These are phyloP conservation scores for Protophormia terraenovae DNA, from an alignment of 2,888 invertebrate genomes.

Conservation along the genomic window DNA sequence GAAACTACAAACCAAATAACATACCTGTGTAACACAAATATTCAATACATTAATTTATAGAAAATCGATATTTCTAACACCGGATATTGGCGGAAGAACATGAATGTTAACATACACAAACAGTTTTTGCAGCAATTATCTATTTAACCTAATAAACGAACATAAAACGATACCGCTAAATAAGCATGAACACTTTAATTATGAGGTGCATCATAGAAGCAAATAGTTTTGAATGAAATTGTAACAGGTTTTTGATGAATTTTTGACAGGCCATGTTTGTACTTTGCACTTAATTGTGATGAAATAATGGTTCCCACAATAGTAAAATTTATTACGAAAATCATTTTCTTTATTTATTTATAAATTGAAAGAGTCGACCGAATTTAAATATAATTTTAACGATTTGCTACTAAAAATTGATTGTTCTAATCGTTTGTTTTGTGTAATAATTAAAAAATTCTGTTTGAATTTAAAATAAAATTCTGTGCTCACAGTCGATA, in stretches of 20 bases:
- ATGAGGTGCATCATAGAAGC: neutral
- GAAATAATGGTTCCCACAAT: too few relatives aligned
- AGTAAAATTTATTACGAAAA: too few relatives aligned
- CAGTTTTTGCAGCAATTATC: neutral
- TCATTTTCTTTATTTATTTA: too few relatives aligned
- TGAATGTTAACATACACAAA: neutral
- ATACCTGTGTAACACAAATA: neutral
- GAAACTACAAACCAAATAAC: too few relatives aligned
- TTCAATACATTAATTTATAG: neutral
- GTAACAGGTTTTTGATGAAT: conserved; percentile 33
- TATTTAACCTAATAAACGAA: conserved; percentile 9
- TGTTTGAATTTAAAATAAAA: too few relatives aligned
- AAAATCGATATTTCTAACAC: conserved; percentile 3
- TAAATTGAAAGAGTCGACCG: too few relatives aligned
- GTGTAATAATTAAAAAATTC: too few relatives aligned
- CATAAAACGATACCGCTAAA: conserved; percentile 22
- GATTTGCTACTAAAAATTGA: too few relatives aligned
- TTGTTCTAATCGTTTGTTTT: too few relatives aligned
- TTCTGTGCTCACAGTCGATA: too few relatives aligned
- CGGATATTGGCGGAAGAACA: conserved; percentile 5
- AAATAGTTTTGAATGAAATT: neutral
- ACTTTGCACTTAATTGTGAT: too few relatives aligned
- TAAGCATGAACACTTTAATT: conserved; percentile 40
- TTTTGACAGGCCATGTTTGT: neutral
- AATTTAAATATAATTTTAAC: too few relatives aligned